Base-by-base conservation (phyloP, 37 sponge, comb jelly and placozoan species). In the Oopsacas minuta region DNA sequence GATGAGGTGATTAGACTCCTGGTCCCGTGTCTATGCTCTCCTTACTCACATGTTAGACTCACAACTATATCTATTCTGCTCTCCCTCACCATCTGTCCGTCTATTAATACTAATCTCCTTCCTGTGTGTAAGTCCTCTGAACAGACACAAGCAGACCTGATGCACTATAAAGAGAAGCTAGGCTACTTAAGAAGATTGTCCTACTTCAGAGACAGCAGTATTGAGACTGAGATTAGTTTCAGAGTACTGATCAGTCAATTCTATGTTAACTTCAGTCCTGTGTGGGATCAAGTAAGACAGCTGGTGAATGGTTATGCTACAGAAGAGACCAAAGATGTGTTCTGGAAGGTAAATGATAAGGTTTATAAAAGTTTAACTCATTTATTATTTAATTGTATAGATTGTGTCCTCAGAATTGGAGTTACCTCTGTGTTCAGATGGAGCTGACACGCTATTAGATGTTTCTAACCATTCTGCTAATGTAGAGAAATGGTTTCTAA, bases 251-350 rank as follows among this genome's bases (percentile, higher is more conserved):
- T 93, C 39, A 90, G 96, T 25, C 81, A 36, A 37, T 85, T 93
- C 83, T 91, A 95, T 52, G 61, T 93, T 69, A 95, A 95, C 88
- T 93, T 95, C 82, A 89, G 86, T 84, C 88, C 89, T 17, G 3
- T 95, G 22, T 95, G 96, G 96, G 83, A 61, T 8, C 89, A 90
- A 23, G 84, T 90, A 35, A 36, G 32, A 35, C 89, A 87, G 35
- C 32, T 93, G 37, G 90, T 95, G 10, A 83, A 88, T 0, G 87
- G 88, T n/a, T 90, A 91, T 87, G 90, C 93, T 25, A 82, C 82
- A 36, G 85, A 86, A 0, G 88, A 87, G 36, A 87, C 81, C 81
- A 93, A 49, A 82, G 37, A 42, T 52, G 8, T 91, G 36, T 95
- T 95, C 52, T 95, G 96, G 96, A 35, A 39, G 52, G 89, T 93